Evolutionary conservation across 2,888 invertebrate species (phyloP).

Genomic region (Ecdyonurus torrentis): DNA sequence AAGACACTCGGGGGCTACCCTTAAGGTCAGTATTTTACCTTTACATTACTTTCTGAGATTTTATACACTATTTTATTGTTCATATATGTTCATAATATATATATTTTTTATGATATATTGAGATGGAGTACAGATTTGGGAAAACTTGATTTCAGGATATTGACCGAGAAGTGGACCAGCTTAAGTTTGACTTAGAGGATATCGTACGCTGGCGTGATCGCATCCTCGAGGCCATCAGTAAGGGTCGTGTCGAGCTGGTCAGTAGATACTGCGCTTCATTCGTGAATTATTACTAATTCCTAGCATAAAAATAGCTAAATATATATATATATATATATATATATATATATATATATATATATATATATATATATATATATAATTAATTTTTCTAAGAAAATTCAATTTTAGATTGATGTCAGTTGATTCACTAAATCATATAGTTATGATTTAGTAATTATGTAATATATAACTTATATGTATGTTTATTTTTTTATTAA

Average conservation of each 20-base stretch:
- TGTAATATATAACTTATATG: too few relatives aligned
- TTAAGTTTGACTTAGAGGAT: conserved; percentile 14
- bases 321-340: too few relatives aligned
- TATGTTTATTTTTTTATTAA: too few relatives aligned
- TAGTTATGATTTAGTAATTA: too few relatives aligned
- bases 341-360: too few relatives aligned
- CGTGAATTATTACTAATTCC: too few relatives aligned
- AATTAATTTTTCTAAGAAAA: too few relatives aligned
- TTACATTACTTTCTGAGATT: background rate
- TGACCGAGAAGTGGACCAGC: background rate
- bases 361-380: too few relatives aligned
- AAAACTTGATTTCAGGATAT: conserved; percentile 5
- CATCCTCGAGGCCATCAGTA: conserved; percentile 20
- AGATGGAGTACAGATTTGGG: background rate
- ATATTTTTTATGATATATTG: conserved; percentile 23
- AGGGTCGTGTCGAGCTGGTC: conserved; percentile 11
- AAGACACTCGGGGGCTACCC: conserved; percentile 12
- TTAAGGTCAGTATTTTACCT: conserved; percentile 9
- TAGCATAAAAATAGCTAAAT: too few relatives aligned
- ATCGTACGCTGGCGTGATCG: conserved; percentile 20
- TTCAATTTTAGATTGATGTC: too few relatives aligned
- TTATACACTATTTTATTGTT: background rate
- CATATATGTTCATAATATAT: background rate
- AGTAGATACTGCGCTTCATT: too few relatives aligned
- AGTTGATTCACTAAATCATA: too few relatives aligned